Evolutionary conservation across 1,140 invertebrate species (phyloP).

Genomic region (Drosophila ercepeae): DNA sequence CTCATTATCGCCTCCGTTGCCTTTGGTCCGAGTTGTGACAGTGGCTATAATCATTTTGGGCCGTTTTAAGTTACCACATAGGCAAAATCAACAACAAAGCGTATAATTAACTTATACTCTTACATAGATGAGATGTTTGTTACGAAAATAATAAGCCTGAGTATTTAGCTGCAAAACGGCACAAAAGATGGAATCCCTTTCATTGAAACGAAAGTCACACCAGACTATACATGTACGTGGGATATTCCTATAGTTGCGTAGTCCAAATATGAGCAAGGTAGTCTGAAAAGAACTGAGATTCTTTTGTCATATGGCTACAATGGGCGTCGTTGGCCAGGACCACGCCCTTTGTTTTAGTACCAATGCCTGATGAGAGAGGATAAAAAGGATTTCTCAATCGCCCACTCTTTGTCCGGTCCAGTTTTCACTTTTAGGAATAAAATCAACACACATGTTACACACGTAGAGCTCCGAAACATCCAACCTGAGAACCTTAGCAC

Average conservation of each 20-base stretch:
- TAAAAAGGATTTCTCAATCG: neutral
- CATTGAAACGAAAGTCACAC: neutral
- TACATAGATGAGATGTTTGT: slow-evolving; percentile 30
- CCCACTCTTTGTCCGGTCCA: too few species aligned
- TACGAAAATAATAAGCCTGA: slow-evolving; percentile 17
- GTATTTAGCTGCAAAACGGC: neutral
- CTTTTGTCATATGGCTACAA: slow-evolving; percentile 14
- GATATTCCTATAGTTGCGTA: slow-evolving; percentile 3
- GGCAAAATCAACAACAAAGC: slow-evolving; percentile 28
- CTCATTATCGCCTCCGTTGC: slow-evolving; percentile 54
- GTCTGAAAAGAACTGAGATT: too few species aligned
- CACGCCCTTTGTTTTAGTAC: neutral
- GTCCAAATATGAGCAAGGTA: too few species aligned
- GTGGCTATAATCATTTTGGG: slow-evolving; percentile 23
- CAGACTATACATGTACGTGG: slow-evolving; percentile 5
- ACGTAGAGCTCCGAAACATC: too few species aligned
- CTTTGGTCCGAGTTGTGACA: slow-evolving; percentile 25
- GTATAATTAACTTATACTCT: slow-evolving; percentile 75
- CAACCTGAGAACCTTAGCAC: too few species aligned
- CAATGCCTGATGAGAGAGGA: slow-evolving; percentile 2
- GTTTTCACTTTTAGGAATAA: slow-evolving; percentile 25
- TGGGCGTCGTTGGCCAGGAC: neutral
- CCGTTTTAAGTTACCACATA: slow-evolving; percentile 61
- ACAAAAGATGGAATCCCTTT: slow-evolving; percentile 9
- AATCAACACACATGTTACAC: slow-evolving; percentile 3